phyloP scores from a whole-genome alignment of 2,888 invertebrate species.

The Cepaea hortensis region DNA sequence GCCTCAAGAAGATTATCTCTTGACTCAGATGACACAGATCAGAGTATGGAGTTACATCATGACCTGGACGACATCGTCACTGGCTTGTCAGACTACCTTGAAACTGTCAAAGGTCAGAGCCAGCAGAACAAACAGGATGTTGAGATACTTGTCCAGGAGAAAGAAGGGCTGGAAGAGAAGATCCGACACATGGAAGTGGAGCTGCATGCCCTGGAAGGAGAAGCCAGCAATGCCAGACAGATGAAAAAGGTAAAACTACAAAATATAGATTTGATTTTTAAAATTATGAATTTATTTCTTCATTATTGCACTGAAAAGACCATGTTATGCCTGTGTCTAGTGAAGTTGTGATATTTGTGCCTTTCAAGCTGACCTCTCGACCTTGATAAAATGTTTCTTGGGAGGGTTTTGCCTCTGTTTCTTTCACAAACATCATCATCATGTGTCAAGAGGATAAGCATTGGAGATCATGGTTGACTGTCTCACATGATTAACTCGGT shows the following conservation, averaged over 20 bases:
- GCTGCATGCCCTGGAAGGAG: constrained; percentile 62
- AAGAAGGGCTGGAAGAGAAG: constrained; percentile 63
- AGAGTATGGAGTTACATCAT: constrained; percentile 65
- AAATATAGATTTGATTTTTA: not conserved
- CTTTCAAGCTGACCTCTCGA: not conserved
- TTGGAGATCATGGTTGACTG: too few relatives aligned
- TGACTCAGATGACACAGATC: constrained; percentile 61
- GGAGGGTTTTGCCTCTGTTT: too few relatives aligned
- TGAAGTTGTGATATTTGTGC: not conserved
- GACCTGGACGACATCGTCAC: constrained; percentile 72
- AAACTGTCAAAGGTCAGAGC: constrained; percentile 69
- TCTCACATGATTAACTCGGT: too few relatives aligned
- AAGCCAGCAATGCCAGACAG: constrained; percentile 60
- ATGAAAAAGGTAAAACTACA: constrained; percentile 60
- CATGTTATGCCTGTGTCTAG: not conserved
- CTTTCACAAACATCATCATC: too few relatives aligned
- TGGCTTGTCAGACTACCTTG: constrained; percentile 71
- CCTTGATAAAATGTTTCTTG: not conserved
- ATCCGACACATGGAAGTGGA: constrained; percentile 66
- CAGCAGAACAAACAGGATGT: constrained; percentile 66
- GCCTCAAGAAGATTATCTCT: not conserved
- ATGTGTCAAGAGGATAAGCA: too few relatives aligned
- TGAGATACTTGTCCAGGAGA: constrained; percentile 66
- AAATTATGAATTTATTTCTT: not conserved
- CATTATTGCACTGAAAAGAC: not conserved